Evolutionary conservation across 2,888 invertebrate species (phyloP).

Genomic region (Salpingus planirostris): DNA sequence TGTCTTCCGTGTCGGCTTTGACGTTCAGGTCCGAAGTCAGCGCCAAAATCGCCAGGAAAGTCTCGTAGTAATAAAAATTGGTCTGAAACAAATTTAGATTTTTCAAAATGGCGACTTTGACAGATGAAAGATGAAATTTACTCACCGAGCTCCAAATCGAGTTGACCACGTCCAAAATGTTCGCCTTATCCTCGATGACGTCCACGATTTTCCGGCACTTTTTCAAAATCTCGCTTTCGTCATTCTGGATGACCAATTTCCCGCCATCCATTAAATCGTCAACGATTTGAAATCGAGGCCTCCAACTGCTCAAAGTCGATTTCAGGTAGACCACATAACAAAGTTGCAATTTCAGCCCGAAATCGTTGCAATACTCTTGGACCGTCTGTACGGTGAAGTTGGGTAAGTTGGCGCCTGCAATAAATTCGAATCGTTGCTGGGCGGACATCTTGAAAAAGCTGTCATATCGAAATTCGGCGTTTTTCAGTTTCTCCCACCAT

Average conservation of each 20-base stretch:
- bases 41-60: constrained; percentile 41
- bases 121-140: neutral
- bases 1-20: constrained; percentile 8
- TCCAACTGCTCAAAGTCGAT: constrained; percentile 38
- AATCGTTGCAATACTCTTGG: constrained; percentile 41
- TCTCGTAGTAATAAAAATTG: constrained; percentile 48
- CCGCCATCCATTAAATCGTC: constrained; percentile 23
- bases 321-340: constrained; percentile 19
- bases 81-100: constrained; percentile 29
- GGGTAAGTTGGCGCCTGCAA: constrained; percentile 19
- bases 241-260: constrained; percentile 21
- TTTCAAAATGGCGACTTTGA: neutral
- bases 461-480: constrained; percentile 17
- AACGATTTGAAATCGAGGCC: constrained; percentile 34
- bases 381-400: constrained; percentile 30
- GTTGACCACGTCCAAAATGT: constrained; percentile 18
- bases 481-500: constrained; percentile 30
- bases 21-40: constrained; percentile 20
- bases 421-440: constrained; percentile 19
- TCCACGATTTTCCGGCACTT: constrained; percentile 33
- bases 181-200: constrained; percentile 30
- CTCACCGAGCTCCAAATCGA: constrained; percentile 2
- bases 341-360: constrained; percentile 33
- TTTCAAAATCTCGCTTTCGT: constrained; percentile 27
- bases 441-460: constrained; percentile 23